Evolutionary conservation across 1,140 invertebrate genomes (phyloP).

Genomic region (Meteorus sp.): DNA sequence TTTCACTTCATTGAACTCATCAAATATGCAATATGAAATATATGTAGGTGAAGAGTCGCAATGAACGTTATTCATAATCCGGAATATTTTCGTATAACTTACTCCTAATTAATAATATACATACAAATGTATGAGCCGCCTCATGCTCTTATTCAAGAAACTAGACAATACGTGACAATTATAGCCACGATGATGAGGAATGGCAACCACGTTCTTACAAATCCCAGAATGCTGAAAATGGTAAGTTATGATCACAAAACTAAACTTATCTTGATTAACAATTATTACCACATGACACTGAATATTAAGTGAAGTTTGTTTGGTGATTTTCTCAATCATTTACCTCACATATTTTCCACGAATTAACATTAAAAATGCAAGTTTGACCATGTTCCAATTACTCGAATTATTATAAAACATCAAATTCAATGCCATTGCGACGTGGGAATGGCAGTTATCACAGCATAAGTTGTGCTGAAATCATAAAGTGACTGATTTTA

Average conservation of each 20-base stretch:
- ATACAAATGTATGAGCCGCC: no score
- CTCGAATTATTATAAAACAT: conserved; percentile 83
- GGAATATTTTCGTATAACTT: no score
- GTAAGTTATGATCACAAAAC: conserved; percentile 1
- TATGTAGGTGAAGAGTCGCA: no score
- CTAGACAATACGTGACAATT: conserved; percentile 34
- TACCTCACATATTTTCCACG: conserved; percentile 85
- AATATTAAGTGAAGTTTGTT: conserved; percentile 17
- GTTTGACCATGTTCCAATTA: conserved; percentile 92
- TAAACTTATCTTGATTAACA: conserved; percentile 19
- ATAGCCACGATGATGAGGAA: conserved; percentile 69
- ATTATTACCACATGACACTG: not conserved
- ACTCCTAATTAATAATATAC: not conserved
- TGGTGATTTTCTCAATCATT: conserved; percentile 36
- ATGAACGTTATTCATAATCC: no score
- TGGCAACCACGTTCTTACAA: conserved; percentile 88
- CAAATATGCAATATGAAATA: no score
- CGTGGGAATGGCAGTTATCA: conserved; percentile 99
- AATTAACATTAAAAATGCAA: conserved; percentile 78
- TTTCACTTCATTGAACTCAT: no score
- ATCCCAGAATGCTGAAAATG: conserved; percentile 67
- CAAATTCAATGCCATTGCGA: conserved; percentile 89
- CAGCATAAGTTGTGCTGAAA: conserved; percentile 91
- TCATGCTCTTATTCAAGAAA: conserved; percentile 7
- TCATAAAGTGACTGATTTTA: conserved; percentile 14